Evolutionary conservation across 2,797 vertebrate genomes (phyloP), one percentile per base, ranked within the genome.

Genomic region (Zalophus californianus): DNA sequence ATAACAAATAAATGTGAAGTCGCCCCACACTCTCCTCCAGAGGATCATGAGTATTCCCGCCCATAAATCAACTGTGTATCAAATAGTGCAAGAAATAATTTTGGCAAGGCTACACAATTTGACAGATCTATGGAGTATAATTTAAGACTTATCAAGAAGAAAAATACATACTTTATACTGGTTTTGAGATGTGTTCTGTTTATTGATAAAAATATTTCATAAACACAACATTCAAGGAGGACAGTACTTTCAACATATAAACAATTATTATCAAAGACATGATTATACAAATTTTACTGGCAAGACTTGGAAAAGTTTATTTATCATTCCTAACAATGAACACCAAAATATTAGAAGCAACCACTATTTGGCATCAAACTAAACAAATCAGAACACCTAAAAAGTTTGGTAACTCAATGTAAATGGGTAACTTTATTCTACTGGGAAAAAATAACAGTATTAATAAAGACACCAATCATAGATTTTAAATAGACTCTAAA

Each of bases 121-220:
- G 44, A 95, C 50, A 20, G 75, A 48, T 70, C 80, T 80, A 58
- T 5, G 12, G 2, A 75, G 87, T 18, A 64, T 9, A 94, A 91
- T 50, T 56, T 73, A 92, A 91, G 64, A 86, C 18, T 62, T 58
- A 89, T 82, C 29, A 79, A 66, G 77, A 96, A 97, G 23, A 94
- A 95, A 54, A 94, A 91, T 86, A 50, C 86, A 96, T 97, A 58
- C 70, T 96, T 95, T 95, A 88, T 80, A 88, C 5, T 89, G 48
- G 86, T 96, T 97, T 97, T 97, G 68, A 91, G 85, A 96, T 94
- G 64, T 66, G 14, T 79, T 96, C 82, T 94, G 32, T 97, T 97
- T 98, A 97, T 97, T 98, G 90, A 73, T 70, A 62, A 94, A 44
- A 91, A 90, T 78, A 52, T 64, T 94, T 92, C 77, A 96, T 80